phyloP scores from a whole-genome alignment of 2,888 invertebrate genomes.

The Actias luna region DNA sequence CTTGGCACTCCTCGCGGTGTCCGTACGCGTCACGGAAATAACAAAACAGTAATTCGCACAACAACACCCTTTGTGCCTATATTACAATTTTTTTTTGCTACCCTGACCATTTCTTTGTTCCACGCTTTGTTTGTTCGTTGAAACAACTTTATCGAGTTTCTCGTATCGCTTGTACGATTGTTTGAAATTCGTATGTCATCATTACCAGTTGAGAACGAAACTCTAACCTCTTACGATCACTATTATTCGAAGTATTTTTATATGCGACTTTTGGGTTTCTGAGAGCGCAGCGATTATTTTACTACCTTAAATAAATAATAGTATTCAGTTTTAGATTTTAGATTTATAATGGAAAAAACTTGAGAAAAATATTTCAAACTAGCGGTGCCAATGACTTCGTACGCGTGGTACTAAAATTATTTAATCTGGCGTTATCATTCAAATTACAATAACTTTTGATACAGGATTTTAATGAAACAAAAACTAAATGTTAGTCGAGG shows the following conservation, averaged over 20 bases:
- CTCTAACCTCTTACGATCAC: not conserved
- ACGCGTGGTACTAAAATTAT: too few relatives aligned
- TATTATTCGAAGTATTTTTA: not conserved
- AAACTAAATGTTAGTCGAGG: too few relatives aligned
- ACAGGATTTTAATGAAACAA: too few relatives aligned
- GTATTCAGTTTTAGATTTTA: too few relatives aligned
- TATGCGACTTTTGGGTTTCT: not conserved
- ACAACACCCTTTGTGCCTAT: conserved; percentile 61
- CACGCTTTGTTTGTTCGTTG: conserved; percentile 47
- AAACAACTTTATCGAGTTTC: conserved; percentile 45
- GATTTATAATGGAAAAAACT: too few relatives aligned
- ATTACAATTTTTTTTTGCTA: conserved; percentile 54
- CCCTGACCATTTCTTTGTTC: conserved; percentile 58
- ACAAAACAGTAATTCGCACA: conserved; percentile 57
- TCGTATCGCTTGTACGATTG: not conserved
- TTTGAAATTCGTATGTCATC: conserved; percentile 1
- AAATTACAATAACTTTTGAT: too few relatives aligned
- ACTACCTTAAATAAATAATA: too few relatives aligned
- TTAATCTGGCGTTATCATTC: too few relatives aligned
- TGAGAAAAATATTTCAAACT: too few relatives aligned
- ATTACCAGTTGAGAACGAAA: not conserved
- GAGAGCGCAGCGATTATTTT: not conserved
- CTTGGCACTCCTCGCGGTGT: conserved; percentile 31
- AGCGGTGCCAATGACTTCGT: too few relatives aligned
- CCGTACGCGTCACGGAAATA: conserved; percentile 43